Conservation (phyloP, 2,797 vertebrate species). For the Hippopotamyrus pictus region DNA sequence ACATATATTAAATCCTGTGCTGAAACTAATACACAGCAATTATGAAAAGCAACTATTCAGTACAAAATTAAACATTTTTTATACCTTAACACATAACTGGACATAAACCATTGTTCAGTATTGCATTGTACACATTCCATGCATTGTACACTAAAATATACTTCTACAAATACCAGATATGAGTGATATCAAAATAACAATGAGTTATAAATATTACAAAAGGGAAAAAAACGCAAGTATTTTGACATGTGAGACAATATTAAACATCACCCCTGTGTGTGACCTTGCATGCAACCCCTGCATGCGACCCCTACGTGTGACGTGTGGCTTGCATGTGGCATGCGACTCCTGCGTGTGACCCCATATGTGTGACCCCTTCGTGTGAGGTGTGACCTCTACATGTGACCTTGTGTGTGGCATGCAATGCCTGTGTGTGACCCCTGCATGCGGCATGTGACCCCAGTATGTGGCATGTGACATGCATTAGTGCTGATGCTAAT, state of each 20-base stretch:
- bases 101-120: background rate
- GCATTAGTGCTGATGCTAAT: background rate
- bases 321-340: background rate
- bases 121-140: background rate
- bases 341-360: too few species aligned
- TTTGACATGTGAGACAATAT: background rate
- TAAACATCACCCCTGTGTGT: background rate
- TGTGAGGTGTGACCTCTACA: too few species aligned
- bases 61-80: background rate
- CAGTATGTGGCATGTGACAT: background rate
- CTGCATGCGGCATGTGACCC: background rate
- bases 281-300: background rate
- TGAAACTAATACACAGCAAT: background rate
- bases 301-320: background rate
- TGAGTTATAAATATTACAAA: background rate
- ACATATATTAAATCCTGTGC: background rate
- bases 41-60: background rate
- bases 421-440: background rate
- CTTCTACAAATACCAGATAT: background rate
- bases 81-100: background rate
- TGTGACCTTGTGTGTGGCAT: background rate
- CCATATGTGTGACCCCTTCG: too few species aligned
- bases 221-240: background rate
- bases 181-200: background rate
- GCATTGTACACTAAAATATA: background rate